A percentile compares a stretch with the other conserved stretches of the same genome.
Evolutionary conservation across 2,888 invertebrate genomes (phyloP).

Genomic region (Invenusta paracnida): DNA sequence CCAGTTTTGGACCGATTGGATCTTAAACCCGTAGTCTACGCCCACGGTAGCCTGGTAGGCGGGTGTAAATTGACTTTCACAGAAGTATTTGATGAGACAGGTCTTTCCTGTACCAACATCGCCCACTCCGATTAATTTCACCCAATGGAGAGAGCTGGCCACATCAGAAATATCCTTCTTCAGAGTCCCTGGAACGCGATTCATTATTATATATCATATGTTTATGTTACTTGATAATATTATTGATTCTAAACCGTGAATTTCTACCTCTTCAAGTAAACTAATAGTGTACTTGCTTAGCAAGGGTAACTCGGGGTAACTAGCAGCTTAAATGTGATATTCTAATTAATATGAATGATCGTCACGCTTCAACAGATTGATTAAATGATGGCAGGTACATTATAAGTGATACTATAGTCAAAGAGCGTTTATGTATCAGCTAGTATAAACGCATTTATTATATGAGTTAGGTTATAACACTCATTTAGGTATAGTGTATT

Average conservation of each 20-base stretch:
- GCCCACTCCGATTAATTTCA: conserved; percentile 57
- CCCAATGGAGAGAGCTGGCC: conserved; percentile 52
- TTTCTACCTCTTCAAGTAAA: background rate
- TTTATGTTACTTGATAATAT: background rate
- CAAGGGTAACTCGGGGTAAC: background rate
- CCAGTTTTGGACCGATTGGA: conserved; percentile 51
- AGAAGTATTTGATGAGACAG: conserved; percentile 58
- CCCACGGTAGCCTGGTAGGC: conserved; percentile 59
- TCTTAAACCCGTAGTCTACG: conserved; percentile 59
- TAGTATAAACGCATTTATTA: too few relatives aligned
- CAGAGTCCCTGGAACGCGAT: conserved; percentile 53
- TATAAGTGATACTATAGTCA: too few relatives aligned
- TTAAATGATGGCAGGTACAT: too few relatives aligned
- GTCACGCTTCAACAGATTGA: background rate
- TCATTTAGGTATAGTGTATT: too few relatives aligned
- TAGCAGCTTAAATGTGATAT: background rate
- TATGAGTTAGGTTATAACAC: too few relatives aligned
- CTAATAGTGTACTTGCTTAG: too few relatives aligned
- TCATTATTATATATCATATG: conserved; percentile 48
- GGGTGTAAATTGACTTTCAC: conserved; percentile 56
- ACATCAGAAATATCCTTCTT: conserved; percentile 51
- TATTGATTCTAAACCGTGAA: background rate
- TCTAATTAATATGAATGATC: background rate
- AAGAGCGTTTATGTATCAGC: too few relatives aligned
- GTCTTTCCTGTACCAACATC: conserved; percentile 57